Percentiles rank a stretch among this genome's conserved stretches.
Evolutionary conservation across 1,140 invertebrate species (phyloP).

Genomic region (Coptotermes formosanus): DNA sequence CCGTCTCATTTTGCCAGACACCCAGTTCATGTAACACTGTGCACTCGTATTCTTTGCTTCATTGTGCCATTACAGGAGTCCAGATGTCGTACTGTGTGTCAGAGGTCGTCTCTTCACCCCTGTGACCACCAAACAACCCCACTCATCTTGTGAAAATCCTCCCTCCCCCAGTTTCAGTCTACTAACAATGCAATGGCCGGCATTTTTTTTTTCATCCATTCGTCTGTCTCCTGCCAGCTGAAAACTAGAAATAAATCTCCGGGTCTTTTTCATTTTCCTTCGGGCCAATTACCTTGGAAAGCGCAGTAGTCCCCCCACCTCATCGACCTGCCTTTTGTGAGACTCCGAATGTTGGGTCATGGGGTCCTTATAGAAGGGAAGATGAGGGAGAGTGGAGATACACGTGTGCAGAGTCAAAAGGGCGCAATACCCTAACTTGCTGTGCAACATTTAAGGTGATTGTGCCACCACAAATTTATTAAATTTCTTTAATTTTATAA

Average conservation of each 20-base stretch:
- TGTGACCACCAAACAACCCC: neutral
- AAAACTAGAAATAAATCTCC: slow-evolving; percentile 15
- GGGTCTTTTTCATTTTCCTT: neutral
- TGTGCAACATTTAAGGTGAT: too few relatives aligned
- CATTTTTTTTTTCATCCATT: neutral
- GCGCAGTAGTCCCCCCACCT: neutral
- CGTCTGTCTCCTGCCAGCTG: neutral
- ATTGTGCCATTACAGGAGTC: neutral
- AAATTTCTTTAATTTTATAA: too few relatives aligned
- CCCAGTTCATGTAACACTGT: too few relatives aligned
- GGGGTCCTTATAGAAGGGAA: neutral
- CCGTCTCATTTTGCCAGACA: too few relatives aligned
- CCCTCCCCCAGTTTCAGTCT: neutral
- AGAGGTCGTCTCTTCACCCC: neutral
- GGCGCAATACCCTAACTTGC: too few relatives aligned
- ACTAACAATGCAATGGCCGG: neutral
- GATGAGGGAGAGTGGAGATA: too few relatives aligned
- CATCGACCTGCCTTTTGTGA: neutral
- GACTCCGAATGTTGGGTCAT: neutral
- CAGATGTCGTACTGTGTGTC: neutral
- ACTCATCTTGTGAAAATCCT: neutral
- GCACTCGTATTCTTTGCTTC: too few relatives aligned
- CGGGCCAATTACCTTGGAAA: slow-evolving; percentile 17
- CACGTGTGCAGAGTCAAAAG: too few relatives aligned
- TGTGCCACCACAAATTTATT: too few relatives aligned